phyloP scores from a whole-genome alignment of 2,797 vertebrate species.

The Chaunax sp. region DNA sequence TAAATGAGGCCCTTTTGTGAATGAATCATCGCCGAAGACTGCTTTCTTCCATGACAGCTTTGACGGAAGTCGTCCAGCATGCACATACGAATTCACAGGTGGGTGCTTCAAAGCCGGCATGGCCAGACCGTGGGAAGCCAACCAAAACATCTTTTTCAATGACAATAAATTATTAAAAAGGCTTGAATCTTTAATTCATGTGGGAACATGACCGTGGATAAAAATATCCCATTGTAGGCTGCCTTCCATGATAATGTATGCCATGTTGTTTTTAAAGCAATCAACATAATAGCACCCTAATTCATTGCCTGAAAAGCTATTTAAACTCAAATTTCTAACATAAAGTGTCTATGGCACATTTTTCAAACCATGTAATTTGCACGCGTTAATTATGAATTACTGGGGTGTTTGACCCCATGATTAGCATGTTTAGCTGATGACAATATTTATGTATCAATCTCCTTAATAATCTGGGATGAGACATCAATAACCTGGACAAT shows the following conservation, averaged over 20 bases:
- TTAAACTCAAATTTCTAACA: constrained; percentile 33
- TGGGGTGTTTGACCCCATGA: constrained; percentile 19
- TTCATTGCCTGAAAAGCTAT: constrained; percentile 26
- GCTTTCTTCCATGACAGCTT: constrained; percentile 61
- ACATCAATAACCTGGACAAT: background rate
- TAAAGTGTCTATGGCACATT: background rate
- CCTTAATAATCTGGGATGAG: background rate
- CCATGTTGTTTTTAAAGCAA: constrained; percentile 36
- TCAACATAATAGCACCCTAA: constrained; percentile 31
- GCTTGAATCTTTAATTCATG: constrained; percentile 76
- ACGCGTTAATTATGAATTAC: constrained; percentile 45
- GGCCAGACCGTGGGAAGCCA: constrained; percentile 58
- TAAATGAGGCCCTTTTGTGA: constrained; percentile 72
- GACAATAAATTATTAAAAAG: constrained; percentile 80
- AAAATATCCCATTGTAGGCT: constrained; percentile 59
- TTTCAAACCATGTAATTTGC: constrained; percentile 25
- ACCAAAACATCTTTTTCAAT: constrained; percentile 72
- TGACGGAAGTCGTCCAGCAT: constrained; percentile 58
- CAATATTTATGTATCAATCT: constrained; percentile 9
- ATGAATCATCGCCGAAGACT: constrained; percentile 61
- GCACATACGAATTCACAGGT: constrained; percentile 59
- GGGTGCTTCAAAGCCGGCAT: constrained; percentile 61
- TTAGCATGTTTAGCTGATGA: constrained; percentile 14
- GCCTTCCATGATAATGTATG: constrained; percentile 31
- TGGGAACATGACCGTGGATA: constrained; percentile 71